Evolutionary conservation across 2,888 invertebrate species (phyloP).

Genomic region (Orthonevra nobilis): DNA sequence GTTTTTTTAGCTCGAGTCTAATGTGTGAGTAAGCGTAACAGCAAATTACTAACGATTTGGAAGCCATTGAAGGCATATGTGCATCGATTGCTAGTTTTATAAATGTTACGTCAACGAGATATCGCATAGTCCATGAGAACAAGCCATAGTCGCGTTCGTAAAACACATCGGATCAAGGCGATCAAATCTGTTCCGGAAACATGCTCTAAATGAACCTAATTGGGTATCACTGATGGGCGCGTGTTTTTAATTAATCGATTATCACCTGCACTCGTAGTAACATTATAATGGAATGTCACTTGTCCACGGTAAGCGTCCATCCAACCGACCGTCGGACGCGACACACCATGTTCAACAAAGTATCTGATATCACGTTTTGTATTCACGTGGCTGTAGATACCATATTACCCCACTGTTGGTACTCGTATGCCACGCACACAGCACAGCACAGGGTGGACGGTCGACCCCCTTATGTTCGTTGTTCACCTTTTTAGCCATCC

Average conservation of each 20-base stretch:
- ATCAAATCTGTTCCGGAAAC: constrained; percentile 17
- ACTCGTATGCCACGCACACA: not conserved
- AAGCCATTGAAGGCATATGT: constrained; percentile 40
- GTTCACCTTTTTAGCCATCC: too few species aligned
- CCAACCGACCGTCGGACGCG: too few species aligned
- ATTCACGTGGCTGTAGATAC: constrained; percentile 34
- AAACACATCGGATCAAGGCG: not conserved
- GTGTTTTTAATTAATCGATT: constrained; percentile 65
- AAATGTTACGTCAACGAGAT: constrained; percentile 31
- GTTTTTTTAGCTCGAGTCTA: not conserved
- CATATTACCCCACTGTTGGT: too few species aligned
- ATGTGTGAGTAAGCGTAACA: not conserved
- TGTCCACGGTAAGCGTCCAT: constrained; percentile 6
- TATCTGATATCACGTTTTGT: constrained; percentile 44
- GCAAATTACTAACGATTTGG: constrained; percentile 19
- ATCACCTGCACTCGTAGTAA: constrained; percentile 43
- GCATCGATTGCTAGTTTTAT: constrained; percentile 23
- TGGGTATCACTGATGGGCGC: constrained; percentile 54
- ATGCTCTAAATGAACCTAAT: too few species aligned
- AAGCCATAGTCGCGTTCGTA: too few species aligned
- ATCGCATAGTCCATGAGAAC: not conserved
- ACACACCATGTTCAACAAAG: constrained; percentile 8
- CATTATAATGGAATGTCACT: constrained; percentile 13
- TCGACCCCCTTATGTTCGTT: not conserved
- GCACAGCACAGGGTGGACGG: not conserved